Conservation (phyloP, 2,888 invertebrate species). For the Cacoxenus indagator region DNA sequence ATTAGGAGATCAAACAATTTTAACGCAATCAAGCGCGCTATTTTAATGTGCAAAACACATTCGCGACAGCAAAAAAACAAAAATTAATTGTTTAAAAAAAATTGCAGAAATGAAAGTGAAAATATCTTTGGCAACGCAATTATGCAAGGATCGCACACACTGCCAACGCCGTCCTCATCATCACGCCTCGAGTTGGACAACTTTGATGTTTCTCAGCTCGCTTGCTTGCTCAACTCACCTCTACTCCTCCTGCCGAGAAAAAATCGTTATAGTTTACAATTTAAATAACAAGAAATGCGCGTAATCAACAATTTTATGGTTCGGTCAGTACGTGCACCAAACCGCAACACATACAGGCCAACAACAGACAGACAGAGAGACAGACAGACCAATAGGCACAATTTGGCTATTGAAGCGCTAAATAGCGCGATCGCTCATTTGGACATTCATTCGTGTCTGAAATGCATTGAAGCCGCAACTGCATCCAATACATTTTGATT, state of each 20-base stretch:
- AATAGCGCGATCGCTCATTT: not conserved
- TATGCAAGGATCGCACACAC: constrained; percentile 50
- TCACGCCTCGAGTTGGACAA: not conserved
- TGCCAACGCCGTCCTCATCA: not conserved
- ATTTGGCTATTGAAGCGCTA: not conserved
- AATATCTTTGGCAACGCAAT: constrained; percentile 44
- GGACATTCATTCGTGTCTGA: not conserved
- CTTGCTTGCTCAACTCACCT: no score
- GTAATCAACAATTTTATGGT: constrained; percentile 10
- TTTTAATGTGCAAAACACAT: constrained; percentile 49
- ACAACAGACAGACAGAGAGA: no score
- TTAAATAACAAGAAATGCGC: constrained; percentile 12
- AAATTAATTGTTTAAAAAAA: not conserved
- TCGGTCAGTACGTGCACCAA: not conserved
- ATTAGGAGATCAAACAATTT: constrained; percentile 64
- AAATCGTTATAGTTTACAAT: constrained; percentile 10
- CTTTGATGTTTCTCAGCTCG: no score
- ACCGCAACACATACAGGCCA: not conserved
- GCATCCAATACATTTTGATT: constrained; percentile 14
- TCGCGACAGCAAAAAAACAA: not conserved
- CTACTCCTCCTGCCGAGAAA: no score
- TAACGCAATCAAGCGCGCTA: constrained; percentile 64
- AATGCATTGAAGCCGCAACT: not conserved
- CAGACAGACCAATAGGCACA: not conserved
- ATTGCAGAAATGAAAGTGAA: constrained; percentile 58